Percentiles rank a stretch among this genome's conserved stretches.
Evolutionary conservation across 2,113 vertebrate genomes (phyloP).

Genomic region (Nanorana parkeri): DNA sequence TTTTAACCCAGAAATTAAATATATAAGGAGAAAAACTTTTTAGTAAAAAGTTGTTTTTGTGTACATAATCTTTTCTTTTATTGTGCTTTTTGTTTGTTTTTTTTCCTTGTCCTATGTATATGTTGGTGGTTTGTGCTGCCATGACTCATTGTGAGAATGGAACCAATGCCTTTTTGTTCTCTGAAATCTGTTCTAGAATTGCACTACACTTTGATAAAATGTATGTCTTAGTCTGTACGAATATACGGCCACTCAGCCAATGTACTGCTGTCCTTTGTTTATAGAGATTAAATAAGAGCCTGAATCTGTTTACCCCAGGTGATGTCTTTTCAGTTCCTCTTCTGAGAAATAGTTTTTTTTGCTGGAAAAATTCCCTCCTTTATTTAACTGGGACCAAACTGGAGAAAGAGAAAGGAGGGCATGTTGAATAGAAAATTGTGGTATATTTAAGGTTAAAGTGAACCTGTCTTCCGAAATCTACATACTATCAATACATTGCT

Average conservation of each 20-base stretch:
- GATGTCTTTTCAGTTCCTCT: background rate
- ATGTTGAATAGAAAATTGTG: background rate
- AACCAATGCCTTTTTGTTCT: background rate
- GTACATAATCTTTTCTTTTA: constrained; percentile 71
- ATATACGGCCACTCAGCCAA: background rate
- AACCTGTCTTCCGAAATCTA: too few species aligned
- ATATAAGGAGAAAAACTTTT: constrained; percentile 57
- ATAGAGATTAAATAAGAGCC: constrained; percentile 14
- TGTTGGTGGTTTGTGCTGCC: background rate
- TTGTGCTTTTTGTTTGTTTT: constrained; percentile 54
- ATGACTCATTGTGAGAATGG: background rate
- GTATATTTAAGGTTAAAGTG: background rate
- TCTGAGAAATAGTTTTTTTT: background rate
- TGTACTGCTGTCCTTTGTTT: background rate
- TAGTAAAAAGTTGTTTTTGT: constrained; percentile 68
- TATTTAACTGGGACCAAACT: background rate
- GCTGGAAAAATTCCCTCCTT: background rate
- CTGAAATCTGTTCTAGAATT: constrained; percentile 23
- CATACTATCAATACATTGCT: too few species aligned
- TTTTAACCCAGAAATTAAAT: constrained; percentile 58
- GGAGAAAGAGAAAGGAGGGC: background rate
- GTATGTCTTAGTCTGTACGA: background rate
- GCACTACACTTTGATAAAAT: constrained; percentile 44
- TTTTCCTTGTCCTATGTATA: background rate
- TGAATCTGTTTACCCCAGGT: constrained; percentile 34